Base-by-base conservation (phyloP, 2,113 vertebrate species). In the Muntiacus reevesi region DNA sequence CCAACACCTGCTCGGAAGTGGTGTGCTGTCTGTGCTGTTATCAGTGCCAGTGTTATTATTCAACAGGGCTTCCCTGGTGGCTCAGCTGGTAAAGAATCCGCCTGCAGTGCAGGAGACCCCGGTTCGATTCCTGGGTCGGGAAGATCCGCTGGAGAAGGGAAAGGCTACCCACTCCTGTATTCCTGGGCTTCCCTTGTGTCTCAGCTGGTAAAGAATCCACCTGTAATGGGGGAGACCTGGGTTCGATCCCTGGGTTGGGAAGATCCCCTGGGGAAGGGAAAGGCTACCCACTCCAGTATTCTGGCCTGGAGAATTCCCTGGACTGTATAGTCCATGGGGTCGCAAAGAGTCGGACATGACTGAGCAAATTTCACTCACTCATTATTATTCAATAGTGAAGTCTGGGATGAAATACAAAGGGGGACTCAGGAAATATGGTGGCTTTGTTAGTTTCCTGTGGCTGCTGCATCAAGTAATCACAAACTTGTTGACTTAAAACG, bases 291-390 rank as follows among this genome's bases (percentile, higher is more conserved):
- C 64, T 36, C 64, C 64, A 36, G n/a, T 36, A 36, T 71, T 71
- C n/a, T 71, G 64, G n/a, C 64, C 64, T 71, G 64, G n/a, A 71
- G 19, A 71, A 36, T 36, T 5, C 17, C n/a, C n/a, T 36, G 64
- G 64, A 71, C 64, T 36, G 17, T 71, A 6, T 23, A 11, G 64
- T 36, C n/a, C 64, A 36, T 23, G 64, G 9, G 17, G 64, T 71
- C n/a, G 2, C 64, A 71, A 11, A 71, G 64, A 21, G 30, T 17
- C 0, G 0, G 64, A 36, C n/a, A 36, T 1, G 9, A 5, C 64
- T 71, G 64, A 71, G n/a, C n/a, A 1, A 21, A 17, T 71, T 36
- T n/a, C 4, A 21, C 64, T 36, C 64, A 71, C 9, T 36, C n/a
- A 11, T 71, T 50, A 25, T 36, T 55, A 55, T 36, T 54, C 45